These are phyloP conservation scores for Candoia aspera DNA, from an alignment of 2,113 vertebrate species.

Conservation along the genomic window DNA sequence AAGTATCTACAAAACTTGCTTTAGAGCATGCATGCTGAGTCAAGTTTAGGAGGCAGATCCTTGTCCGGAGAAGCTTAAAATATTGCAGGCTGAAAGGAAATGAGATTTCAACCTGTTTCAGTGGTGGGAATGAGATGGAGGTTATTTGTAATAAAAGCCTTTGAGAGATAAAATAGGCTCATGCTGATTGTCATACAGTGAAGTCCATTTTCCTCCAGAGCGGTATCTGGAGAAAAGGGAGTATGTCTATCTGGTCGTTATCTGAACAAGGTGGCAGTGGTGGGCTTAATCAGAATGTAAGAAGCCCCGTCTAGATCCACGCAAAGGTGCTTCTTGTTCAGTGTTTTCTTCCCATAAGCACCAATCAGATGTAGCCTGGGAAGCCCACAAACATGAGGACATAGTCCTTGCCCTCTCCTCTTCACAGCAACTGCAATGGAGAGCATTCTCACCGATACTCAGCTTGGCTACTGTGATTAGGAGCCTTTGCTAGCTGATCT, in stretches of 20 bases:
- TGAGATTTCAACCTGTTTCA: background rate
- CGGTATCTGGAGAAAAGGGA: background rate
- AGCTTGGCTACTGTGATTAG: background rate
- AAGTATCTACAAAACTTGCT: background rate
- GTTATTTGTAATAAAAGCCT: background rate
- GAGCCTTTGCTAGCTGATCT: background rate
- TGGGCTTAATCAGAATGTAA: background rate
- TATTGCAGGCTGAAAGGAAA: conserved; percentile 35
- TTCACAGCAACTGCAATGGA: background rate
- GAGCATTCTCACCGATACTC: background rate
- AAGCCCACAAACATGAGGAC: background rate
- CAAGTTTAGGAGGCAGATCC: background rate
- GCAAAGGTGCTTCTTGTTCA: background rate
- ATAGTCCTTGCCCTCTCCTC: background rate
- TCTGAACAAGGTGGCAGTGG: background rate
- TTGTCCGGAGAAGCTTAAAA: conserved; percentile 4
- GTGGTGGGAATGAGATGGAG: conserved; percentile 13
- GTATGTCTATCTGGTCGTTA: background rate
- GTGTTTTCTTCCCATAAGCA: background rate
- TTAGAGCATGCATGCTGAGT: background rate
- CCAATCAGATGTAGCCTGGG: background rate
- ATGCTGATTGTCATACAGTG: background rate
- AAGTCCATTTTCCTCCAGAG: background rate
- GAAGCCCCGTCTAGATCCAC: background rate
- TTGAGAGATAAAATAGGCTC: background rate